Base-by-base conservation (phyloP, 2,888 invertebrate species). In the Sinhomidia bicolor region DNA sequence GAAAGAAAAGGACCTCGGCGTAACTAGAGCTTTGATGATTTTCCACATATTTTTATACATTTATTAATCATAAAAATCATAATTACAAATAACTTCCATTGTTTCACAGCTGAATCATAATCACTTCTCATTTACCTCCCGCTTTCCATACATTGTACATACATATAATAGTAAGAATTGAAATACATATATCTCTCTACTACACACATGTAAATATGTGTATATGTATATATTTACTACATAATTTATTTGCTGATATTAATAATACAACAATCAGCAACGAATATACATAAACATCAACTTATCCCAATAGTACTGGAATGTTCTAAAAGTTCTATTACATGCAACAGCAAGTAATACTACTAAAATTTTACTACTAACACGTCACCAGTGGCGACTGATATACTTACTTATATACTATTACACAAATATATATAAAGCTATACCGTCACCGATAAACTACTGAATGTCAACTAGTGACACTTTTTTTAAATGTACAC, bases 81-180 rank as follows among this genome's bases (percentile, higher is more conserved):
- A 82, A 44, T 82, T 82, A 47, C 65, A 68, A 82, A 82, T 82
- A 62, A 36, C 23, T 26, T 68, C 65, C 82, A 82, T 82, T 82
- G 82, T 82, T 68, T 65, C 78, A 44, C 20, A 5, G 41, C 10
- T 47, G 41, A 44, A 71, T 71, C 9, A 71, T 71, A 44, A 41
- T 71, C 20, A 23, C 71, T 44, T 23, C 44, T n/a, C 10, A 23
- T 60, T 23, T 23, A 1, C 23, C 7, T 54, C 54, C 17, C 17
- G 17, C 54, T 54, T 54, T 54, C 54, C 23, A n/a, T n/a, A n/a
- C n/a, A n/a, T n/a, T n/a, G 23, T 9, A 12, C 26, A 60, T 23
- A 14, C 54, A 17, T 17, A n/a, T 17, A 54, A 54, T 54, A 54
- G n/a, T n/a, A n/a, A n/a, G n/a, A 57, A 60, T 7, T 23, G 9